These are phyloP conservation scores for Anhinga rufa DNA, from an alignment of 2,113 vertebrate species.

Conservation along the genomic window DNA sequence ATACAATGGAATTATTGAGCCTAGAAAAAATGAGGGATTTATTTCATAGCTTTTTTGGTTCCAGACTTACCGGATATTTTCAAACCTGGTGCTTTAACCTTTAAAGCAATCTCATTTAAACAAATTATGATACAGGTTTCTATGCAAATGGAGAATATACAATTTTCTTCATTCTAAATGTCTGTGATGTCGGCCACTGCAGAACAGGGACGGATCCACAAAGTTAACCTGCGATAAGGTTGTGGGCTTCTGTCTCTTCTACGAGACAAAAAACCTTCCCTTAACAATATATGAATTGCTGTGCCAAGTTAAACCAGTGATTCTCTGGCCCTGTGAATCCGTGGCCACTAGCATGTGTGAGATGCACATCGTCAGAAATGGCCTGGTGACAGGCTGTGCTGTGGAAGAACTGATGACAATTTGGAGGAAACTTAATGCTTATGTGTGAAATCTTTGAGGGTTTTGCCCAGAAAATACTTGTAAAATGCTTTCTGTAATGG, in stretches of 20 bases:
- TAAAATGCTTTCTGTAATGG: not conserved
- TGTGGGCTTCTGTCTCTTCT: not conserved
- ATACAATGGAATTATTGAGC: not conserved
- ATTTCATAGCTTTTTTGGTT: not conserved
- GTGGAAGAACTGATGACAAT: not conserved
- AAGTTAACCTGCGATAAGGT: not conserved
- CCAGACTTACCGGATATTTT: not conserved
- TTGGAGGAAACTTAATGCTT: not conserved
- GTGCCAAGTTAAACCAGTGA: not conserved
- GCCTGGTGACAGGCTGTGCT: not conserved
- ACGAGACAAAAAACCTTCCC: not conserved
- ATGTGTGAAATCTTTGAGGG: not conserved
- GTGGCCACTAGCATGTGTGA: not conserved
- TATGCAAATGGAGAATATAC: too few species aligned
- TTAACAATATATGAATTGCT: not conserved
- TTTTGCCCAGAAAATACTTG: not conserved
- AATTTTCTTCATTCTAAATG: not conserved
- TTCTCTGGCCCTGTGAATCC: too few species aligned
- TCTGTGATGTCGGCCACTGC: not conserved
- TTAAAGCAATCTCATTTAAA: not conserved
- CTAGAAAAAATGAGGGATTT: not conserved
- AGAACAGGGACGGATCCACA: not conserved
- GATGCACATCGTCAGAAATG: accelerated
- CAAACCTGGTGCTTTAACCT: not conserved
- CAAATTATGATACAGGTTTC: not conserved